These are phyloP conservation scores for Jacana jacana DNA, from an alignment of 2,113 vertebrate genomes.

Conservation along the genomic window DNA sequence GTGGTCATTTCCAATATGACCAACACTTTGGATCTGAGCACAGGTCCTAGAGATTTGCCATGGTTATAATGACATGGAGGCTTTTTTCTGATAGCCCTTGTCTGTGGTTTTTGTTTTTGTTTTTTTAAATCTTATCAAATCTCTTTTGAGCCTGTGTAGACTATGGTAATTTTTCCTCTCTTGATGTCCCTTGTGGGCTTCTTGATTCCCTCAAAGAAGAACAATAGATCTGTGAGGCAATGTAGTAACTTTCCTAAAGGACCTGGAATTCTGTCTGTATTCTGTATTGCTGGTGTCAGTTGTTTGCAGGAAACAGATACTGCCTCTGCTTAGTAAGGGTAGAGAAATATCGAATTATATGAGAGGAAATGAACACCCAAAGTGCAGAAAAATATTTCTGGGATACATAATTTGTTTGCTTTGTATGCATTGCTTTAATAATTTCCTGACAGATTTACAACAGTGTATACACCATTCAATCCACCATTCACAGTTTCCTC, in stretches of 20 bases:
- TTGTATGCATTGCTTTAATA: background rate
- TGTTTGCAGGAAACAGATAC: background rate
- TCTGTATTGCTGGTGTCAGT: background rate
- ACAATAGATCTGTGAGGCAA: background rate
- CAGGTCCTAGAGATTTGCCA: background rate
- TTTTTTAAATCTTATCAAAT: background rate
- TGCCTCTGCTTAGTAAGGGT: background rate
- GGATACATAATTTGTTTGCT: background rate
- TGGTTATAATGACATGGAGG: background rate
- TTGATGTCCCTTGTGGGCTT: background rate
- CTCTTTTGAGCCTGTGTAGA: background rate
- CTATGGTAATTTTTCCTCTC: background rate
- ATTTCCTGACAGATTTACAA: background rate
- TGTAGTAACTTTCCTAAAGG: background rate
- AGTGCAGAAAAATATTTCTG: background rate
- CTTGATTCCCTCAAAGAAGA: background rate
- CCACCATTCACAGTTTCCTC: background rate
- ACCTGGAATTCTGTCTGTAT: background rate
- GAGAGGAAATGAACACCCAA: background rate
- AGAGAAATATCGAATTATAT: background rate
- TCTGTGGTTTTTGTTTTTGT: background rate
- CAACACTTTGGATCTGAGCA: background rate
- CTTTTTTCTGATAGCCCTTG: background rate
- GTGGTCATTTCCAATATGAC: background rate
- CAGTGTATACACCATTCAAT: background rate